Base-by-base conservation (phyloP, 2,888 invertebrate species). In the Halictus quadricinctus region DNA sequence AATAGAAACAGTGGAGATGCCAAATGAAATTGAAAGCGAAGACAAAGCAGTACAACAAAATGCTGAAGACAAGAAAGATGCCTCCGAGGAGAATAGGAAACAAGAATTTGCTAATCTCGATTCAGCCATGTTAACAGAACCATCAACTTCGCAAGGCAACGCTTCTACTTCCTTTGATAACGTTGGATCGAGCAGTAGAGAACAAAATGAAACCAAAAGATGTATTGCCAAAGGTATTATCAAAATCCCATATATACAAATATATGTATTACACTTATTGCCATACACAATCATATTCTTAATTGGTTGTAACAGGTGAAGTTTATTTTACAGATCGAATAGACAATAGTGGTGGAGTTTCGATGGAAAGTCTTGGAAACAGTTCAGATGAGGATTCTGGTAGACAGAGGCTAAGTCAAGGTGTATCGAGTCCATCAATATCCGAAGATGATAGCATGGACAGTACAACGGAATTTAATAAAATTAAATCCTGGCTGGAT, bases 381-480 rank as follows among this genome's bases (percentile, higher is more conserved):
- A 89, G 84, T 86, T 90, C 88, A 7, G 90, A 91, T 7, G 89
- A 91, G 70, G 92, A 92, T 80, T 88, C 87, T 4, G 91, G 84
- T 60, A 93, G 92, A 85, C 88, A 60, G 60, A 60, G 25, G 25
- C 4, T 60, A 13, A 54, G 25, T 15, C 12, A 15, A 25, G 15
- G 60, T 60, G n/a, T 60, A 60, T 60, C 25, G 6, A 54, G 54
- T 3, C 10, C 54, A 0, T 54, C 21, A 4, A 54, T n/a, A 54
- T 54, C 54, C 8, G 54, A 54, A 54, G 54, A 54, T n/a, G n/a
- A 46, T 46, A 46, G 46, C 21, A 10, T n/a, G 54, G n/a, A 54
- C 10, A 54, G 54, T 54, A n/a, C 21, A 10, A 54, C 1, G 0
- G 54, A n/a, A 54, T 54, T 54, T 54, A 54, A 54, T n/a, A 54